Percentiles rank a stretch among this genome's conserved stretches.
Conservation (phyloP, 1,140 invertebrate species). For the Camponotus pennsylvanicus region DNA sequence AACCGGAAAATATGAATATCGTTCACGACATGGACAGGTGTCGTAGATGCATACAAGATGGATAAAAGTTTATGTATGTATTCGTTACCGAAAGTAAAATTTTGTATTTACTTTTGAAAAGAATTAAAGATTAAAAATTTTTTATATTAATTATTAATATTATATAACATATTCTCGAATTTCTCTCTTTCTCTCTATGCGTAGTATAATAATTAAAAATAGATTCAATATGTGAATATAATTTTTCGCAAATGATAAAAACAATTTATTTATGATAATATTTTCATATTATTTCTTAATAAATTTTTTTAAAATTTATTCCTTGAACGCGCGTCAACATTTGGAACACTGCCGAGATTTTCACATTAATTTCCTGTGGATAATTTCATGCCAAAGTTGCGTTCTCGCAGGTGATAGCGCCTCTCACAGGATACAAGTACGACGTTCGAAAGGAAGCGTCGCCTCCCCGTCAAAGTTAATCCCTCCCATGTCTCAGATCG, state of each 20-base stretch:
- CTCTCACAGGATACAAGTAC: conserved; percentile 29
- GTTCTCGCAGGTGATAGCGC: conserved; percentile 11
- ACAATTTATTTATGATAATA: background rate
- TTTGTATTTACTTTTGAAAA: background rate
- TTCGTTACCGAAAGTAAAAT: conserved; percentile 28
- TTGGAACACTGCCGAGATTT: background rate
- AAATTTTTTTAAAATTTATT: background rate
- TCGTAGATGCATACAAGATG: background rate
- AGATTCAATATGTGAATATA: background rate
- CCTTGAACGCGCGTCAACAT: background rate
- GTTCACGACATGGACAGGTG: conserved; percentile 47
- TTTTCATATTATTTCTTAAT: no score
- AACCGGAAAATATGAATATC: conserved; percentile 60
- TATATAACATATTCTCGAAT: background rate
- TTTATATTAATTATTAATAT: conserved; percentile 11
- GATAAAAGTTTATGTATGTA: conserved; percentile 11
- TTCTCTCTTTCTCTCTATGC: background rate
- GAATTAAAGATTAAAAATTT: background rate
- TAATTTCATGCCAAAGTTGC: background rate
- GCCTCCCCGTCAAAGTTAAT: conserved; percentile 64
- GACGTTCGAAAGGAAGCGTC: conserved; percentile 55
- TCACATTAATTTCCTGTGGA: conserved; percentile 53
- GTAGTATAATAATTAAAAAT: background rate
- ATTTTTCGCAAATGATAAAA: background rate
- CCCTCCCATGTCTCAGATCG: conserved; percentile 55